These are phyloP conservation scores for Scaptomyza caliginosa DNA, from an alignment of 2,888 invertebrate species.

Conservation along the genomic window DNA sequence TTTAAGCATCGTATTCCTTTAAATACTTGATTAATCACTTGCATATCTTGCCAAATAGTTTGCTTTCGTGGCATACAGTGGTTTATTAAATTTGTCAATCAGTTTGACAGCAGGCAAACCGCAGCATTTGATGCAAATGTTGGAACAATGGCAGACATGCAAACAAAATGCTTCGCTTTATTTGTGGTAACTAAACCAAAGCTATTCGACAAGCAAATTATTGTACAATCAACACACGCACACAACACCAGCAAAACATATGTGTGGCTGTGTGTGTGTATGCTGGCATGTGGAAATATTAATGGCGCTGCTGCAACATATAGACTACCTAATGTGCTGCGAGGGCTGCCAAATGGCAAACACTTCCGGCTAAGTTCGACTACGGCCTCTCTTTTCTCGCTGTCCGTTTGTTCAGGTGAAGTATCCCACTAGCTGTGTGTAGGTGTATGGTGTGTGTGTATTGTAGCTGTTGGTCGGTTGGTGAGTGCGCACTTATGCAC, in stretches of 20 bases:
- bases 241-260: conserved; percentile 1
- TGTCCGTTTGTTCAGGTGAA: conserved; percentile 26
- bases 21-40: conserved; percentile 14
- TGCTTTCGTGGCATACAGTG: conserved; percentile 19
- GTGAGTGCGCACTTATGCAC: conserved; percentile 80
- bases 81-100: conserved; percentile 47
- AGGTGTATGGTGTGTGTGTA: neutral
- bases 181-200: conserved; percentile 45
- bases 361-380: conserved; percentile 57
- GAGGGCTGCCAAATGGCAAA: conserved; percentile 80
- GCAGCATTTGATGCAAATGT: conserved; percentile 24
- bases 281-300: conserved; percentile 72
- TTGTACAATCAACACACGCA: conserved; percentile 26
- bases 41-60: conserved; percentile 5
- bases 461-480: conserved; percentile 25
- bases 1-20: conserved; percentile 31
- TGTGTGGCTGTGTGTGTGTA: conserved; percentile 5
- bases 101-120: conserved; percentile 38
- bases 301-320: conserved; percentile 75
- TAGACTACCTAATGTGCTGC: conserved; percentile 83
- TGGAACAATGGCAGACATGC: conserved; percentile 29
- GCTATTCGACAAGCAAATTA: conserved; percentile 67
- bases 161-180: conserved; percentile 30
- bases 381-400: conserved; percentile 1
- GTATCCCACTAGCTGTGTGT: conserved; percentile 8